phyloP scores from a whole-genome alignment of 2,888 invertebrate species.

The Rhamphomyia laevipes region DNA sequence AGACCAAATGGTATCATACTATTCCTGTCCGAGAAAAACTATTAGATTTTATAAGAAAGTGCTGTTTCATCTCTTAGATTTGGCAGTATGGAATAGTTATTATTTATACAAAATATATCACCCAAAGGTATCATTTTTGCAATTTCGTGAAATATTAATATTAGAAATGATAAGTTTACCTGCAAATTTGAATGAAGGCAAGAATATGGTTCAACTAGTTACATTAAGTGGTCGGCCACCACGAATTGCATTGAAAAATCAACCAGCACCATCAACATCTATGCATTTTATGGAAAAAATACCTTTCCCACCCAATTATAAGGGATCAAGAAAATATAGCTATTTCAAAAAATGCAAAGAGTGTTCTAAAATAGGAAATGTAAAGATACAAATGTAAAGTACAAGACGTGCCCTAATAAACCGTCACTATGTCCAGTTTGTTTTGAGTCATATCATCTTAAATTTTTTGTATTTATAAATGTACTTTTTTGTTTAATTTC shows the following conservation, averaged over 20 bases:
- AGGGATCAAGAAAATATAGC: not conserved
- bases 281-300: not conserved
- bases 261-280: not conserved
- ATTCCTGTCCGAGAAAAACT: slow-evolving; percentile 12
- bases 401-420: not conserved
- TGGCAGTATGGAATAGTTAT: slow-evolving; percentile 3
- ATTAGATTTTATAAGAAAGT: slow-evolving; percentile 14
- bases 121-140: not conserved
- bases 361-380: not conserved
- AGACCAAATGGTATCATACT: slow-evolving; percentile 11
- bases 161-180: not conserved
- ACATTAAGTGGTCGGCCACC: not conserved
- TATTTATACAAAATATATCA: slow-evolving; percentile 1
- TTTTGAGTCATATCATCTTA: not conserved
- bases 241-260: not conserved
- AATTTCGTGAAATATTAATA: not conserved
- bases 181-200: not conserved
- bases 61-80: slow-evolving; percentile 13
- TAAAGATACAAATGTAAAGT: not conserved
- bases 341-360: not conserved
- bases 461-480: no score
- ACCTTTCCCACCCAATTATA: not conserved
- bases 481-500: no score
- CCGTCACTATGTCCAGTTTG: not conserved
- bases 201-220: not conserved